Evolutionary conservation across 2,797 vertebrate species (phyloP).

Genomic region (Gadopsis bispinosus): DNA sequence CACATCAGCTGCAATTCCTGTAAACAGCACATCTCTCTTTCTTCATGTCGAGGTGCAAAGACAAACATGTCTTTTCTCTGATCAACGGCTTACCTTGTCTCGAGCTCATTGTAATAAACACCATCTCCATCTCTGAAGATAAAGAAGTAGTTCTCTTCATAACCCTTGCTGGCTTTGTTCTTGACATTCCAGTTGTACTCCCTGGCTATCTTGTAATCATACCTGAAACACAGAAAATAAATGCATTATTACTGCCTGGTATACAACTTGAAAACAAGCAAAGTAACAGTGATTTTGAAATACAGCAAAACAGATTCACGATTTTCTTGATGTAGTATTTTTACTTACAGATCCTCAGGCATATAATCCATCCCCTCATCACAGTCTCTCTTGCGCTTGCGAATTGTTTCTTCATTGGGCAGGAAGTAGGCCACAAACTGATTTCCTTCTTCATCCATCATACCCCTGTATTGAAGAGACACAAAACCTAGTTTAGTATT

Average conservation of each 20-base stretch:
- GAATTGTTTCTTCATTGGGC: conserved; percentile 92
- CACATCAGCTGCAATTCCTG: background rate
- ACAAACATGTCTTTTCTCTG: background rate
- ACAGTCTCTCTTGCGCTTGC: conserved; percentile 92
- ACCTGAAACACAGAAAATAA: conserved; percentile 78
- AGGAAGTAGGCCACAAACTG: conserved; percentile 98
- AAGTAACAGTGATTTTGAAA: conserved; percentile 1
- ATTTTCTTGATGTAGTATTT: background rate
- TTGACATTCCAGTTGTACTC: conserved; percentile 99
- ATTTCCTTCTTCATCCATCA: conserved; percentile 99
- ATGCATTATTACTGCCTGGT: background rate
- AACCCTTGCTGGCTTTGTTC: conserved; percentile 98
- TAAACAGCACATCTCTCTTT: background rate
- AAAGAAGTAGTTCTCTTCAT: conserved; percentile 98
- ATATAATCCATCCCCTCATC: conserved; percentile 94
- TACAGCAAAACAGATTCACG: background rate
- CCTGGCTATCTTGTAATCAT: conserved; percentile 96
- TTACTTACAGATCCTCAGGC: conserved; percentile 91
- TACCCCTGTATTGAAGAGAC: conserved; percentile 85
- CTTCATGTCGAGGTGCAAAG: background rate
- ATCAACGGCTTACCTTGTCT: conserved; percentile 87
- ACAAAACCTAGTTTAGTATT: background rate
- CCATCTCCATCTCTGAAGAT: conserved; percentile 95
- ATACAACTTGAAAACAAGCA: background rate
- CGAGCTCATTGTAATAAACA: conserved; percentile 96